Conservation (phyloP, 2,797 vertebrate genomes). For the Macropodus opercularis region DNA sequence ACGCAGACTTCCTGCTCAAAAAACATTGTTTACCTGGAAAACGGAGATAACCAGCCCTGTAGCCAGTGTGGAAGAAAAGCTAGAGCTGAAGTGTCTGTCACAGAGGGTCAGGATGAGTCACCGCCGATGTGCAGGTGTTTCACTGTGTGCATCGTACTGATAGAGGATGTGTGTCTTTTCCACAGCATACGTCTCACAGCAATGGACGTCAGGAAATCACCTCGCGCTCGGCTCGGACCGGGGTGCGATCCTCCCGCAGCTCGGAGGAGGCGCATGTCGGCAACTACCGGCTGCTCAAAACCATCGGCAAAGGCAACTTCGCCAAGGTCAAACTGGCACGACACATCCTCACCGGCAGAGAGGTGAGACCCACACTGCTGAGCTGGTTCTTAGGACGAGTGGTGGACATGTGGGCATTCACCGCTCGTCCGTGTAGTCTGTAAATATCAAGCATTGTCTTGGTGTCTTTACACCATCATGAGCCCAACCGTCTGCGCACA, state of each 20-base stretch:
- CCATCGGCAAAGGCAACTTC: slow-evolving; percentile 98
- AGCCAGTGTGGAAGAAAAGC: too few relatives aligned
- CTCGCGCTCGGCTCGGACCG: slow-evolving; percentile 79
- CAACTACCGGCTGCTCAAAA: slow-evolving; percentile 97
- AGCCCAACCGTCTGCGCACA: neutral
- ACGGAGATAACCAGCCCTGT: too few relatives aligned
- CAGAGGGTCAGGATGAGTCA: slow-evolving; percentile 50
- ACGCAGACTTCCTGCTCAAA: too few relatives aligned
- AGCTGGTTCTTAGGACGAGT: neutral
- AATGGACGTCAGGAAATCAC: slow-evolving; percentile 87
- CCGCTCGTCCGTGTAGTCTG: too few relatives aligned
- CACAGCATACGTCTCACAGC: slow-evolving; percentile 86
- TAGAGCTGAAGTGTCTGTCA: slow-evolving; percentile 17
- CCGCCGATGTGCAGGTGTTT: slow-evolving; percentile 12
- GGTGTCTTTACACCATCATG: too few relatives aligned
- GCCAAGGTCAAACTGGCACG: slow-evolving; percentile 98
- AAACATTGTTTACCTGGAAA: too few relatives aligned
- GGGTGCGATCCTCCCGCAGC: slow-evolving; percentile 90
- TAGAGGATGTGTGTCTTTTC: neutral
- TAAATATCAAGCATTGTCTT: too few relatives aligned
- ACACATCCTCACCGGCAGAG: slow-evolving; percentile 97
- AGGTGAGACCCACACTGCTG: slow-evolving; percentile 83
- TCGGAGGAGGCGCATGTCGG: slow-evolving; percentile 95
- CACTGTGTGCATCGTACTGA: neutral
- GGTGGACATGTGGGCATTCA: too few relatives aligned